These are phyloP conservation scores for Aleiodes leptofemur DNA, from an alignment of 2,888 invertebrate genomes.

Conservation along the genomic window DNA sequence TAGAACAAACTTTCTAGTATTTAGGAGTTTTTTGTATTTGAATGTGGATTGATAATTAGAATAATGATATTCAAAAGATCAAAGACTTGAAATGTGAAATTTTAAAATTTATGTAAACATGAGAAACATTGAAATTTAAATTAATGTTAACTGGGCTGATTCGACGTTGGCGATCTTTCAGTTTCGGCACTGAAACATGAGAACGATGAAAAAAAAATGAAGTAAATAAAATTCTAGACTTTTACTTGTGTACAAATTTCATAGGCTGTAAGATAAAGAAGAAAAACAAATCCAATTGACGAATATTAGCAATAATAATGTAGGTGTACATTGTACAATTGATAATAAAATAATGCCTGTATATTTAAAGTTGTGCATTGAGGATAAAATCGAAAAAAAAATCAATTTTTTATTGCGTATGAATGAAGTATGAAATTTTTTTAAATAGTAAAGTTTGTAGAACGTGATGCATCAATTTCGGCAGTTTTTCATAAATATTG, in stretches of 20 bases:
- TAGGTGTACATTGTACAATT: constrained; percentile 65
- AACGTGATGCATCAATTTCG: background rate
- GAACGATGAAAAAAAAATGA: constrained; percentile 40
- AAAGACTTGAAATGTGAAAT: constrained; percentile 22
- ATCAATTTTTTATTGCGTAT: background rate
- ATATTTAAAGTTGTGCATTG: constrained; percentile 58
- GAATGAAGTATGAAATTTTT: background rate
- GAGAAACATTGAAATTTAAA: constrained; percentile 4
- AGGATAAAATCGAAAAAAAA: constrained; percentile 32
- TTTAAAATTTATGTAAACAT: constrained; percentile 3
- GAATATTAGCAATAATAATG: constrained; percentile 68
- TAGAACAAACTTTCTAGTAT: background rate
- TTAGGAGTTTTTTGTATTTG: constrained; percentile 27
- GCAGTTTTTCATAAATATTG: too few relatives aligned
- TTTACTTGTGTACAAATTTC: constrained; percentile 63
- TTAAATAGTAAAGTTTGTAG: background rate
- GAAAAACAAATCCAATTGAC: constrained; percentile 53
- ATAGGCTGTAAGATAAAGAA: constrained; percentile 62
- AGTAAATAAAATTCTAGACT: constrained; percentile 53
- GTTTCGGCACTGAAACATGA: constrained; percentile 53
- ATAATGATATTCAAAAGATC: constrained; percentile 15
- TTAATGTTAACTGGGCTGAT: constrained; percentile 41
- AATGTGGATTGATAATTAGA: constrained; percentile 22
- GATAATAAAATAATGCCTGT: constrained; percentile 54
- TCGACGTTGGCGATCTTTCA: constrained; percentile 58